These are phyloP conservation scores for Sphyrna mokarran DNA, from an alignment of 2,113 vertebrate genomes.

Conservation along the genomic window DNA sequence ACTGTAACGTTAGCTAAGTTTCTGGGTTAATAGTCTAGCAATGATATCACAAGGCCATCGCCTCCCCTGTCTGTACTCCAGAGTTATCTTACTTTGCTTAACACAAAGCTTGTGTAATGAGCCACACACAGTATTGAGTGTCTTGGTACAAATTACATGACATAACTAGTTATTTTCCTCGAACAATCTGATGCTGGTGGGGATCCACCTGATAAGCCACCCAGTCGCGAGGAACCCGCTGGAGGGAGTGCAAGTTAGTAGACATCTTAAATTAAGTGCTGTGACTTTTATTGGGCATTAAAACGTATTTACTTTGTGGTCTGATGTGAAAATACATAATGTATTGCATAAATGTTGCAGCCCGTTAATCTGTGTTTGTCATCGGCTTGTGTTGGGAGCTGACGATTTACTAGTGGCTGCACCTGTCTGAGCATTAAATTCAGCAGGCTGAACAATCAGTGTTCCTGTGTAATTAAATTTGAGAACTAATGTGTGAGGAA, in stretches of 20 bases:
- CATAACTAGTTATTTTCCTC: neutral
- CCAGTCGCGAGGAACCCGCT: neutral
- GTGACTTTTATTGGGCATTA: conserved; percentile 16
- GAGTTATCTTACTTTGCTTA: neutral
- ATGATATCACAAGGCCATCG: too few relatives aligned
- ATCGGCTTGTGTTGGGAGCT: neutral
- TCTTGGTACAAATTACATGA: neutral
- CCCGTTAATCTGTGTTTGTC: conserved; percentile 10
- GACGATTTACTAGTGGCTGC: neutral
- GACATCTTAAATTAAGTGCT: neutral
- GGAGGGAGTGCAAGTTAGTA: too few relatives aligned
- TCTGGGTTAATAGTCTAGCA: too few relatives aligned
- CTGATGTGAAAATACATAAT: conserved; percentile 20
- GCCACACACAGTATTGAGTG: neutral
- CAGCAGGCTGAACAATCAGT: neutral
- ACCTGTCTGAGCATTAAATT: neutral
- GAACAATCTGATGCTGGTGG: neutral
- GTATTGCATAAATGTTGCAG: neutral
- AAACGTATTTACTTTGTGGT: neutral
- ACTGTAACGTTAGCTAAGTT: too few relatives aligned
- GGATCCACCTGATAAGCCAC: neutral
- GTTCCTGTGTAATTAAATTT: neutral
- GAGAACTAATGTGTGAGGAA: neutral
- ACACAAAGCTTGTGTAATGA: neutral
- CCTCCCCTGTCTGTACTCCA: neutral